A percentile compares a stretch with the other conserved stretches of the same genome.
phyloP scores from a whole-genome alignment of 2,113 vertebrate genomes.

The Notarius quadriscutis region DNA sequence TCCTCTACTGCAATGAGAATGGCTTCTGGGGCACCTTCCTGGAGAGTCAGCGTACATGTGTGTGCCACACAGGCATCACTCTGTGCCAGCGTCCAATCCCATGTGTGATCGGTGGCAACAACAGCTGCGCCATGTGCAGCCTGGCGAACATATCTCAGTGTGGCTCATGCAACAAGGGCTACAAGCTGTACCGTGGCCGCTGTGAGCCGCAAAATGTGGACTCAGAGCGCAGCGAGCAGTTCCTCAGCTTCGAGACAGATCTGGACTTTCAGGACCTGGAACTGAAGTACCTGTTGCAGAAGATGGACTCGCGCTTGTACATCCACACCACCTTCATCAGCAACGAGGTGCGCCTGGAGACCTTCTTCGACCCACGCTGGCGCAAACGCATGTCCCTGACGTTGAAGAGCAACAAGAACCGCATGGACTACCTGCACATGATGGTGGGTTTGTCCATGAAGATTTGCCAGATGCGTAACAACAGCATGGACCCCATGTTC shows the following conservation, averaged over 20 bases:
- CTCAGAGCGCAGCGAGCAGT: constrained; percentile 97
- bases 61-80: constrained; percentile 91
- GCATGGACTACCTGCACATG: constrained; percentile 99
- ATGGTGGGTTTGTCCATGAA: constrained; percentile 97
- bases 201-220: constrained; percentile 99
- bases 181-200: constrained; percentile 94
- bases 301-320: constrained; percentile 97
- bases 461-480: constrained; percentile 98
- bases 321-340: constrained; percentile 99
- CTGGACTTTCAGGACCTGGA: constrained; percentile 99
- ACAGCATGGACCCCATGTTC: constrained; percentile 97
- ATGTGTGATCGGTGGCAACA: constrained; percentile 96
- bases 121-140: constrained; percentile 99
- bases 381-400: constrained; percentile 98
- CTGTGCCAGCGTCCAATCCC: constrained; percentile 96
- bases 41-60: constrained; percentile 94
- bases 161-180: constrained; percentile 99
- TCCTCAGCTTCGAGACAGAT: constrained; percentile 98
- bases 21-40: constrained; percentile 98
- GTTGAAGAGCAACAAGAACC: constrained; percentile 99
- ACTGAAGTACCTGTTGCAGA: constrained; percentile 97
- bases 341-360: constrained; percentile 97
- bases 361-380: constrained; percentile 97
- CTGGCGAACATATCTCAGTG: constrained; percentile 98
- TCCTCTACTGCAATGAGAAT: constrained; percentile 98